Evolutionary conservation across 2,113 vertebrate genomes (phyloP).

Genomic region (Actenoides lindsayi): DNA sequence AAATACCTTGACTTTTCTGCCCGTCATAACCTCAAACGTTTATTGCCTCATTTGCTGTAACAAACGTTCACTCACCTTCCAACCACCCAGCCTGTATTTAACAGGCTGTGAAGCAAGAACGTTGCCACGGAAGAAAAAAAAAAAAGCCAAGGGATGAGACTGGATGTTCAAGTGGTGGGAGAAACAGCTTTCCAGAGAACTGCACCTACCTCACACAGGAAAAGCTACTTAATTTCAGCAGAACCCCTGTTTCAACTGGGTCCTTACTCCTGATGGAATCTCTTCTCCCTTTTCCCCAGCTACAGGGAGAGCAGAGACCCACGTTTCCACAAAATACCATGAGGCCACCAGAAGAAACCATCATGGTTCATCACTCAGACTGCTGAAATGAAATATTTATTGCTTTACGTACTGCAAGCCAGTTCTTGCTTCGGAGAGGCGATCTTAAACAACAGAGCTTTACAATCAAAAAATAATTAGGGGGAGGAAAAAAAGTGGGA

Average conservation of each 20-base stretch:
- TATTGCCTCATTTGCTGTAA: slow-evolving; percentile 54
- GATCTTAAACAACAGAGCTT: not conserved
- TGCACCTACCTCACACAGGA: not conserved
- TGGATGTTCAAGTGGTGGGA: not conserved
- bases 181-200: not conserved
- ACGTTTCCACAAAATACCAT: not conserved
- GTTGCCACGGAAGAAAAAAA: not conserved
- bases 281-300: not conserved
- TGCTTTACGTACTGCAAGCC: not conserved
- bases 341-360: not conserved
- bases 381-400: not conserved
- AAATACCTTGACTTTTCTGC: slow-evolving; percentile 62
- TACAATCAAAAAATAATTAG: not conserved
- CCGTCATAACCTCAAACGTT: not conserved
- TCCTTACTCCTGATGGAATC: not conserved
- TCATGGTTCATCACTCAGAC: not conserved
- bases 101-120: not conserved
- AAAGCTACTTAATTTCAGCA: not conserved
- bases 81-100: not conserved
- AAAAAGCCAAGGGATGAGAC: not conserved
- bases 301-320: not conserved
- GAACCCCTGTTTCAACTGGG: not conserved
- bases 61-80: not conserved
- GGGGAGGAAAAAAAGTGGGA: fast-evolving
- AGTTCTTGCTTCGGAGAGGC: not conserved